Evolutionary conservation across 2,797 vertebrate species (phyloP).

Genomic region (Spheniscus humboldti): DNA sequence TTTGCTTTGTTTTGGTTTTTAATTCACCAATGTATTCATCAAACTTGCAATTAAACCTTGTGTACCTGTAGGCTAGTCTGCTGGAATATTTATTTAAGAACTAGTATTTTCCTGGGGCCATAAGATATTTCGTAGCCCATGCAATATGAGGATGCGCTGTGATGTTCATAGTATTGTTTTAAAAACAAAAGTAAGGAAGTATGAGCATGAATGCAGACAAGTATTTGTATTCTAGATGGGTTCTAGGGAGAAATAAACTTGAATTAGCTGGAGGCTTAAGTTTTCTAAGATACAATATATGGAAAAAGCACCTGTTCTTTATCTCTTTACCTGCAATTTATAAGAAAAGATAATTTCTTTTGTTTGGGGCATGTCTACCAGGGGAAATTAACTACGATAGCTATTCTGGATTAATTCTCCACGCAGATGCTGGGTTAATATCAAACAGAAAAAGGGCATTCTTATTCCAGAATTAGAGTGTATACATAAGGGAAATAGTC

Average conservation of each 20-base stretch:
- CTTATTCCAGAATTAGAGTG: background rate
- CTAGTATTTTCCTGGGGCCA: background rate
- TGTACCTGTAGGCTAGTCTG: background rate
- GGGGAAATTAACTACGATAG: background rate
- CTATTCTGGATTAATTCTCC: background rate
- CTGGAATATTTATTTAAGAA: background rate
- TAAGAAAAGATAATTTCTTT: slow-evolving; percentile 19
- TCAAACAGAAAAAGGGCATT: background rate
- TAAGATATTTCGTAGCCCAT: background rate
- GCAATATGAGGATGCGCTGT: background rate
- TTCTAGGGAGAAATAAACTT: background rate
- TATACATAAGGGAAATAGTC: background rate
- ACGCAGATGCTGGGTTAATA: background rate
- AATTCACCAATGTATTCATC: background rate
- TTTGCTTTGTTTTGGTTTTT: background rate
- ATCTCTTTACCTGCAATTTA: background rate
- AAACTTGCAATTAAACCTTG: background rate
- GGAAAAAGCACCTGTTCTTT: background rate
- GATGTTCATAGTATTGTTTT: background rate
- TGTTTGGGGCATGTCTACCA: background rate
- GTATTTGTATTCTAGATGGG: background rate
- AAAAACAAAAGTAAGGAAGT: background rate
- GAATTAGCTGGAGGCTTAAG: background rate
- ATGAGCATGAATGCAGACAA: background rate
- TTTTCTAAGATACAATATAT: background rate